A percentile compares a stretch with the other conserved stretches of the same genome.
phyloP scores from a whole-genome alignment of 2,113 vertebrate genomes.

The Anarrhichthys ocellatus region DNA sequence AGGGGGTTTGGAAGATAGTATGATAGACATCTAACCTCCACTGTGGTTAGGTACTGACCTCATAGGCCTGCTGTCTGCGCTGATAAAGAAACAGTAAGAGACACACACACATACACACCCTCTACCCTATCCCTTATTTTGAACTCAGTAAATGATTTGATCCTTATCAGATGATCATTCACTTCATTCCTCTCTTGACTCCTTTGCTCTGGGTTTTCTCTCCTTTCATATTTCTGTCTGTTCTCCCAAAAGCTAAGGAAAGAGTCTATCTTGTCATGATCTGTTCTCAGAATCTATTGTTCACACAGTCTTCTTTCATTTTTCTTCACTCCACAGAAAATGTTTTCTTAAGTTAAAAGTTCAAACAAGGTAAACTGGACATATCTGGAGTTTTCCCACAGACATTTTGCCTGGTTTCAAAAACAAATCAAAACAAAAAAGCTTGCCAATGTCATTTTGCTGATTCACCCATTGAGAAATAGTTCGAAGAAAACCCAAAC shows the following conservation, averaged over 20 bases:
- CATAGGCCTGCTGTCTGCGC: constrained; percentile 64
- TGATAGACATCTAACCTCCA: constrained; percentile 75
- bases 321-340: constrained; percentile 33
- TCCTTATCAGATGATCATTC: constrained; percentile 63
- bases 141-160: constrained; percentile 65
- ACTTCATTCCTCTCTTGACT: constrained; percentile 52
- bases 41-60: constrained; percentile 74
- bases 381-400: not conserved
- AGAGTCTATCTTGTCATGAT: constrained; percentile 47
- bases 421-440: not conserved
- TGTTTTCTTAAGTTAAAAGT: constrained; percentile 38
- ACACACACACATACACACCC: constrained; percentile 18
- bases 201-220: constrained; percentile 36
- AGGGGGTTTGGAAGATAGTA: constrained; percentile 24
- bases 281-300: constrained; percentile 36
- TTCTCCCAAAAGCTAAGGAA: constrained; percentile 38
- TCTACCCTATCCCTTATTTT: constrained; percentile 43
- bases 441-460: constrained; percentile 18
- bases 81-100: constrained; percentile 62
- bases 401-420: constrained; percentile 2
- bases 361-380: constrained; percentile 31
- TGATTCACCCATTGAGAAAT: constrained; percentile 26
- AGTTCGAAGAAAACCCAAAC: constrained; percentile 10
- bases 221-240: constrained; percentile 45
- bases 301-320: not conserved